Percentiles rank a stretch among this genome's conserved stretches.
These are phyloP conservation scores for Pseudanteris insignis DNA, from an alignment of 2,888 invertebrate genomes.

Conservation along the genomic window DNA sequence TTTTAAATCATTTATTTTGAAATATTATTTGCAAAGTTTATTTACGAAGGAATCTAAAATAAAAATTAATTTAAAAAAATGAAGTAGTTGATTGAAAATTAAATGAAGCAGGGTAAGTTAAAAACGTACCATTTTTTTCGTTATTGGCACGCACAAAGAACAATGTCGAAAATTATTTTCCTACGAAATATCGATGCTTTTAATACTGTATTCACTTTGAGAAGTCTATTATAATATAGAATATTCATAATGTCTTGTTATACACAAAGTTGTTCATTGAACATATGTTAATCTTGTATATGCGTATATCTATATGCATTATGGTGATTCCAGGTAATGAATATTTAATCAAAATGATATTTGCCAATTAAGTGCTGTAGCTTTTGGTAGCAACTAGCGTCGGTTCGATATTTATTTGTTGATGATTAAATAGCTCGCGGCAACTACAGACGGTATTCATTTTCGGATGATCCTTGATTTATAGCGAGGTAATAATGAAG, in stretches of 20 bases:
- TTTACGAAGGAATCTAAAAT: no score
- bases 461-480: conserved; percentile 44
- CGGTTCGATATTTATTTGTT: conserved; percentile 41
- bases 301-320: conserved; percentile 5
- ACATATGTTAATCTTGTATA: no score
- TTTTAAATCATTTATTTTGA: no score
- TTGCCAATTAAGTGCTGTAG: conserved; percentile 33
- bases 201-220: no score
- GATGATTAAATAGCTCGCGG: conserved; percentile 43
- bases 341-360: conserved; percentile 33
- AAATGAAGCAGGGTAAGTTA: no score
- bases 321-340: conserved; percentile 22
- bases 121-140: no score
- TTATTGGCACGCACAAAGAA: not conserved
- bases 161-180: not conserved
- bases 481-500: conserved; percentile 42
- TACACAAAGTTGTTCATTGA: no score
- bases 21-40: no score
- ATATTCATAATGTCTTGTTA: no score
- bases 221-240: not conserved
- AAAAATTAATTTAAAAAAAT: no score
- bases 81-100: no score
- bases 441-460: conserved; percentile 45
- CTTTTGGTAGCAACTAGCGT: conserved; percentile 30
- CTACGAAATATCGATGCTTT: not conserved